Conservation (phyloP, 2,113 vertebrate genomes). For the Myocastor coypus region DNA sequence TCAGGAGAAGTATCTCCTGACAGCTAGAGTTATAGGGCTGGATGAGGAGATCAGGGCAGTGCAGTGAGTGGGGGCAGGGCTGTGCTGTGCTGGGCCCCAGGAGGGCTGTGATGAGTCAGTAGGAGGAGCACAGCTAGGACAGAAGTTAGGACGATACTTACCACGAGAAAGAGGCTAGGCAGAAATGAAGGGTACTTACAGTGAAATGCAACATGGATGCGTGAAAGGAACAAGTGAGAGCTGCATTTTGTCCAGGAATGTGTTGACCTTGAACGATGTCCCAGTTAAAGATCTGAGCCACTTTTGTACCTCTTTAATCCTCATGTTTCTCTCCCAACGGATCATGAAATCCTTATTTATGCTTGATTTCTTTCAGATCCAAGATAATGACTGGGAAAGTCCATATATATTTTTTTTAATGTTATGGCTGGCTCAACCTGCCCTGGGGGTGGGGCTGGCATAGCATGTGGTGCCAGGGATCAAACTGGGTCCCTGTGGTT, state of each 20-base stretch:
- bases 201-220: neutral
- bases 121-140: neutral
- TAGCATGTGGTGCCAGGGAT: too few relatives aligned
- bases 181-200: neutral
- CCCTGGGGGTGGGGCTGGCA: too few relatives aligned
- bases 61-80: too few relatives aligned
- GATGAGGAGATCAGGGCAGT: neutral
- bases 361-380: constrained; percentile 38
- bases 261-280: neutral
- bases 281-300: neutral
- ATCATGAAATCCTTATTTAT: neutral
- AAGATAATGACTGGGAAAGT: constrained; percentile 38
- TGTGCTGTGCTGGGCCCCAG: neutral
- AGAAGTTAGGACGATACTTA: neutral
- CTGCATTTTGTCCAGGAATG: constrained; percentile 16
- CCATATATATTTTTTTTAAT: neutral
- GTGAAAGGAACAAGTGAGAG: neutral
- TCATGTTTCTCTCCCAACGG: neutral
- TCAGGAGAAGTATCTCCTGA: neutral
- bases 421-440: too few relatives aligned
- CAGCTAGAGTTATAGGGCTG: neutral
- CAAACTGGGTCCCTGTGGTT: too few relatives aligned
- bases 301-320: neutral
- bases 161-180: neutral
- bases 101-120: neutral